Evolutionary conservation across 2,797 vertebrate genomes (phyloP).

Genomic region (Macrochelys suwanniensis): DNA sequence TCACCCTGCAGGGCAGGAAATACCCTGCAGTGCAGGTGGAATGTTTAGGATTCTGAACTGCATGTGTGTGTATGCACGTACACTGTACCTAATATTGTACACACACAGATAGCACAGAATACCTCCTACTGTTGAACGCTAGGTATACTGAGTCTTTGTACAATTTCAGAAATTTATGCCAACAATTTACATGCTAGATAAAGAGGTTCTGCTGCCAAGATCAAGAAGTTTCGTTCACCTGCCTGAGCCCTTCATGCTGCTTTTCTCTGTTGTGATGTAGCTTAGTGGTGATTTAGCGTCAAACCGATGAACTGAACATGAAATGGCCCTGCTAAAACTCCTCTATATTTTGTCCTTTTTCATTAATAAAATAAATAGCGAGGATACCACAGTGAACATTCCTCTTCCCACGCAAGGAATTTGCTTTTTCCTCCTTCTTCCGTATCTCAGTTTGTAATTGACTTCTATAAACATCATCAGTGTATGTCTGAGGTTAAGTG

Average conservation of each 20-base stretch:
- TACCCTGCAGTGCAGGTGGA: slow-evolving; percentile 4
- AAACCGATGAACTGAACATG: slow-evolving; percentile 9
- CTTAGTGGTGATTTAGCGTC: slow-evolving; percentile 56
- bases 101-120: slow-evolving; percentile 55
- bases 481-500: slow-evolving; percentile 9
- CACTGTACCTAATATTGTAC: slow-evolving; percentile 61
- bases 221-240: slow-evolving; percentile 67
- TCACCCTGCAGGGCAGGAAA: slow-evolving; percentile 20
- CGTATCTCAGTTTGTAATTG: slow-evolving; percentile 20
- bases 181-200: slow-evolving; percentile 65
- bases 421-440: background rate
- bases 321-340: slow-evolving; percentile 51
- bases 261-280: slow-evolving; percentile 65
- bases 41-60: slow-evolving; percentile 22
- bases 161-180: slow-evolving; percentile 65
- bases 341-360: slow-evolving; percentile 46
- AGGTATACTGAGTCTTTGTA: slow-evolving; percentile 75
- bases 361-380: slow-evolving; percentile 16
- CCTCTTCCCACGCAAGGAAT: background rate
- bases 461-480: slow-evolving; percentile 41
- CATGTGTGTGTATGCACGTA: slow-evolving; percentile 4
- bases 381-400: background rate
- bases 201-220: slow-evolving; percentile 66
- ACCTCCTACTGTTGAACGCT: slow-evolving; percentile 68
- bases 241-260: slow-evolving; percentile 64